Evolutionary conservation across 2,113 vertebrate genomes (phyloP), one percentile per base, ranked within the genome.

Genomic region (Proterorhinus semilunaris): DNA sequence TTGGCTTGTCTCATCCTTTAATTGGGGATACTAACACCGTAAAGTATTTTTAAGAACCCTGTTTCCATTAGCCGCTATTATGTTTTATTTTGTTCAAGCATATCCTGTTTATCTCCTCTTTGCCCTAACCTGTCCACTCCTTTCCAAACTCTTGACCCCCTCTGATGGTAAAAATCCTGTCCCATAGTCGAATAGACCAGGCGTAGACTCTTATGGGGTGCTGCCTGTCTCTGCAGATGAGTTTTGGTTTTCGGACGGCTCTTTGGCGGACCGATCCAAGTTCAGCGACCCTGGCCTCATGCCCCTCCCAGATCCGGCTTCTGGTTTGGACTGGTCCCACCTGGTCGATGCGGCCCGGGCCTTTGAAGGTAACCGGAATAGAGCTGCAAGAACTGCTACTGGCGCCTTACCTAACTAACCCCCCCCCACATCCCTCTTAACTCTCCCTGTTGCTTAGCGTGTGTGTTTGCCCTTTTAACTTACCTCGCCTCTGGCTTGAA

Each of bases 161-260:
- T 68, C 54, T 71, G 74, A 79, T 75, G 65, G 71, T 72, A 83
- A 80, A 21, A 61, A 66, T 68, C 76, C 61, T 54, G 76, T 72
- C 45, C 27, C 63, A 67, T 80, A 36, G 4, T 69, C 55, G 63
- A 72, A 73, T 79, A 67, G 80, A 66, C 73, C 61, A 57, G 85
- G 79, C 82, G 36, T 17, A 72, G 87, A 87, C 87, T 63, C 79
- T 91, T 83, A 91, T 79, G 42, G 12, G 75, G 83, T 80, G 82
- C 80, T 79, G 81, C 80, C 81, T 89, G 83, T 90, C 86, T 92
- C 89, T 85, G 77, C 92, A 99, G 96, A 94, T 95, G 96, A 98
- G 86, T 94, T 96, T 93, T 98, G 97, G 96, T 97, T 96, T 93
- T 99, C 96, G 80, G 96, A 99, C 76, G 95, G 96, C 80, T 98